phyloP scores from a whole-genome alignment of 2,797 vertebrate species.

The Myotis planiceps region DNA sequence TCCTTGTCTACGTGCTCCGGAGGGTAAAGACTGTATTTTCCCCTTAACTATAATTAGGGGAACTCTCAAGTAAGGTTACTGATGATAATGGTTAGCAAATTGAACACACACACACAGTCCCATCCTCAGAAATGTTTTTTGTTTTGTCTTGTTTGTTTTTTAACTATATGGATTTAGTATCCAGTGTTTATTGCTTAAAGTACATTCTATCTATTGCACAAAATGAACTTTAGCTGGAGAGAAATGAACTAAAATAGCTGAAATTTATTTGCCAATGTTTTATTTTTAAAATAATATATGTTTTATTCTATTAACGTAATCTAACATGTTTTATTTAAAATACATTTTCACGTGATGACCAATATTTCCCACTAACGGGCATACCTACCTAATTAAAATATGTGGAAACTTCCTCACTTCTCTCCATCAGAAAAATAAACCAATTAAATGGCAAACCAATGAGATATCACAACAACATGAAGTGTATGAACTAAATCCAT shows the following conservation, averaged over 20 bases:
- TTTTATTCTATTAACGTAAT: not conserved
- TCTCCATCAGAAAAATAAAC: constrained; percentile 28
- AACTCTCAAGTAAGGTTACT: not conserved
- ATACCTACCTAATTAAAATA: not conserved
- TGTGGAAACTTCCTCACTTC: not conserved
- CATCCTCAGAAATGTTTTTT: not conserved
- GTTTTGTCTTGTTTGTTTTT: not conserved
- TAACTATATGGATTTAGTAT: not conserved
- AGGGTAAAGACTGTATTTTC: not conserved
- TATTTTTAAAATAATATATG: constrained; percentile 29
- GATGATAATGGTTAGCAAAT: not conserved
- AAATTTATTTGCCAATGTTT: not conserved
- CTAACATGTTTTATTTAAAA: not conserved
- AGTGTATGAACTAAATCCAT: constrained; percentile 19
- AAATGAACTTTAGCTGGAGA: not conserved
- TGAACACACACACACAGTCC: not conserved
- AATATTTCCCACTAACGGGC: not conserved
- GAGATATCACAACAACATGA: not conserved
- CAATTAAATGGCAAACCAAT: not conserved
- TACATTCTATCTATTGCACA: not conserved
- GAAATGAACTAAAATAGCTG: not conserved
- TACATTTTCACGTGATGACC: not conserved
- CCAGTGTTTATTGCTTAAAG: not conserved
- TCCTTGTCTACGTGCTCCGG: not conserved
- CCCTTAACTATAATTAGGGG: not conserved